phyloP scores from a whole-genome alignment of 2,113 vertebrate genomes.

The Marmota flaviventris region DNA sequence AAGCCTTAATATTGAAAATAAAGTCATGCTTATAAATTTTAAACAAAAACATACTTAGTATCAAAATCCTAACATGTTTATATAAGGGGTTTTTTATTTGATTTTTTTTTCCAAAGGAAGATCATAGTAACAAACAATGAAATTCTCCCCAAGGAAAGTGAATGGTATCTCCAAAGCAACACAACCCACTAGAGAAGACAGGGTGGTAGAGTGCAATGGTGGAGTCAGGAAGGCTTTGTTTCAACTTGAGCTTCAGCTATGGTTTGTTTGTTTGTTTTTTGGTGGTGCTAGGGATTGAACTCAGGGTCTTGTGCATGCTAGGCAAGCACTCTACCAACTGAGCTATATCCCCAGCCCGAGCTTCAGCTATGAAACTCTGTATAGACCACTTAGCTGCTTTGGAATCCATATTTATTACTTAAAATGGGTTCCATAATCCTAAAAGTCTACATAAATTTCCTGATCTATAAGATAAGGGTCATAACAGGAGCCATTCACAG shows the following conservation, averaged over 20 bases:
- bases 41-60: background rate
- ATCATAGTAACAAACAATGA: background rate
- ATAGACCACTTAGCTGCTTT: background rate
- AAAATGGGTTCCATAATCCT: background rate
- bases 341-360: background rate
- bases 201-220: background rate
- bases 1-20: background rate
- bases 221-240: background rate
- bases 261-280: too few relatives aligned
- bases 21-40: constrained; percentile 41
- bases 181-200: background rate
- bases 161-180: background rate
- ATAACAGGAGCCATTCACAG: background rate
- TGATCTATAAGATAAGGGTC: background rate
- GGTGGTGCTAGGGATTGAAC: too few relatives aligned
- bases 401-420: constrained; percentile 21
- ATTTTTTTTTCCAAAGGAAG: background rate
- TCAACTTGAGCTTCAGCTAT: background rate
- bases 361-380: background rate
- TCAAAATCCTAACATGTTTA: constrained; percentile 24
- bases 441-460: background rate
- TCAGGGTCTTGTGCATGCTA: too few relatives aligned
- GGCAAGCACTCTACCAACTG: too few relatives aligned
- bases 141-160: background rate
- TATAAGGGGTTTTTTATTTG: background rate